A percentile compares a stretch with the other conserved stretches of the same genome.
Evolutionary conservation across 64 coral and sea anemone species (phyloP).

Genomic region (Dendrophyllia cribrosa): DNA sequence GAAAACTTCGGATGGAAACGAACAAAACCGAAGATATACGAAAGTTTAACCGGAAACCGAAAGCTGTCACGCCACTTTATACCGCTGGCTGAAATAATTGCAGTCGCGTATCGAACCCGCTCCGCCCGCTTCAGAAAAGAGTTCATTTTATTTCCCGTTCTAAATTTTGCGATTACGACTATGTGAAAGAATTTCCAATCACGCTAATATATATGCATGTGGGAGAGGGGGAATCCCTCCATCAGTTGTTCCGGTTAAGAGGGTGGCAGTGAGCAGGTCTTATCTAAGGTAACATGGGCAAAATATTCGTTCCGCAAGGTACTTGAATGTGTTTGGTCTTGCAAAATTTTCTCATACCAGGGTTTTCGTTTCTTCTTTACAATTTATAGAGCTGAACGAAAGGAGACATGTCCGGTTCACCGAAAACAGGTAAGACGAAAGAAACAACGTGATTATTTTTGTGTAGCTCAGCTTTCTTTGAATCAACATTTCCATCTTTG

Average conservation of each 20-base stretch:
- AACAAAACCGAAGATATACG: too few relatives aligned
- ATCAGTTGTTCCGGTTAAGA: conserved; percentile 22
- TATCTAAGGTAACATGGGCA: not conserved
- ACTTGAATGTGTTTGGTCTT: not conserved
- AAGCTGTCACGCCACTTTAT: not conserved
- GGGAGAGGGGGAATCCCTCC: conserved; percentile 31
- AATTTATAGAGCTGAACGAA: not conserved
- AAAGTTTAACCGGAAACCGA: not conserved
- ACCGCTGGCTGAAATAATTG: not conserved
- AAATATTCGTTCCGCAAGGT: not conserved
- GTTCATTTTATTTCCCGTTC: not conserved
- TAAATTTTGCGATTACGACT: conserved; percentile 47
- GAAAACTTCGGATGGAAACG: not conserved
- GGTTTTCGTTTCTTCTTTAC: not conserved
- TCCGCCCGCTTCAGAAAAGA: not conserved
- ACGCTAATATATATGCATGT: not conserved
- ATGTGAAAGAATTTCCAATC: conserved; percentile 32
- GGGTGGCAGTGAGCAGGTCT: not conserved
- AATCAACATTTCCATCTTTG: not conserved
- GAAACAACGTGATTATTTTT: not conserved
- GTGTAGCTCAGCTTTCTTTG: not conserved
- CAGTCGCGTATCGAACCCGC: not conserved
- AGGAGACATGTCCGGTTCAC: conserved; percentile 16
- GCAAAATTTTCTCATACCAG: not conserved
- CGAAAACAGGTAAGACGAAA: conserved; percentile 14